phyloP scores from a whole-genome alignment of 2,888 invertebrate species.

The Metacarcinus magister region DNA sequence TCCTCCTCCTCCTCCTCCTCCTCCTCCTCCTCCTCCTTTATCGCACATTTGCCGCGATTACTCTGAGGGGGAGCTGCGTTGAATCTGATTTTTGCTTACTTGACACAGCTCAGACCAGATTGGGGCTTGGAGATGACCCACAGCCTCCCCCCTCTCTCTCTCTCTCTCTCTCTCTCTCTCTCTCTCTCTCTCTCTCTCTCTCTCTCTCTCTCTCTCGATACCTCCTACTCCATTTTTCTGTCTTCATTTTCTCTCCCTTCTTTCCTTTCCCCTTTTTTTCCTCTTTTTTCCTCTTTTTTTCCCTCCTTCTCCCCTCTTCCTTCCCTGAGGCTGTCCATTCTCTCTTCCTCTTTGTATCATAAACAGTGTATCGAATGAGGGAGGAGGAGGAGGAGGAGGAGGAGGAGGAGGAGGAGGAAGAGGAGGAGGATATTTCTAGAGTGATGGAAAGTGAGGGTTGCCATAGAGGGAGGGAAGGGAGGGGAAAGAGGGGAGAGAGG shows the following conservation, averaged over 20 bases:
- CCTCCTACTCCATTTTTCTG: background rate
- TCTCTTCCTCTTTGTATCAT: slow-evolving; percentile 3
- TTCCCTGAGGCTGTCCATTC: background rate
- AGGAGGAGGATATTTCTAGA: background rate
- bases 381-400: too few species aligned
- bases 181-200: background rate
- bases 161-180: background rate
- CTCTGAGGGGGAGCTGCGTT: too few species aligned
- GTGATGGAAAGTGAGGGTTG: background rate
- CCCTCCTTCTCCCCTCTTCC: background rate
- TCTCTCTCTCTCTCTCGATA: background rate
- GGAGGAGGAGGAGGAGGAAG: background rate
- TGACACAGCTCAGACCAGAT: too few species aligned
- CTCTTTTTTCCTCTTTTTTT: background rate
- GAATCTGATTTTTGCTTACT: too few species aligned
- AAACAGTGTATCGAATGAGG: background rate
- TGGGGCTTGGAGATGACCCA: too few species aligned
- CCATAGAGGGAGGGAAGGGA: background rate
- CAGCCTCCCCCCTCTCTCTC: background rate
- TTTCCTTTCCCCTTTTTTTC: background rate
- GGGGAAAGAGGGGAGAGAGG: too few species aligned
- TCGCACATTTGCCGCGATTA: background rate
- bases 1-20: background rate
- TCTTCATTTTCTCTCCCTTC: background rate
- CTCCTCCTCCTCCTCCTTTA: background rate